These are phyloP conservation scores for Zaprionus lineosus DNA, from an alignment of 2,888 invertebrate genomes.

Conservation along the genomic window DNA sequence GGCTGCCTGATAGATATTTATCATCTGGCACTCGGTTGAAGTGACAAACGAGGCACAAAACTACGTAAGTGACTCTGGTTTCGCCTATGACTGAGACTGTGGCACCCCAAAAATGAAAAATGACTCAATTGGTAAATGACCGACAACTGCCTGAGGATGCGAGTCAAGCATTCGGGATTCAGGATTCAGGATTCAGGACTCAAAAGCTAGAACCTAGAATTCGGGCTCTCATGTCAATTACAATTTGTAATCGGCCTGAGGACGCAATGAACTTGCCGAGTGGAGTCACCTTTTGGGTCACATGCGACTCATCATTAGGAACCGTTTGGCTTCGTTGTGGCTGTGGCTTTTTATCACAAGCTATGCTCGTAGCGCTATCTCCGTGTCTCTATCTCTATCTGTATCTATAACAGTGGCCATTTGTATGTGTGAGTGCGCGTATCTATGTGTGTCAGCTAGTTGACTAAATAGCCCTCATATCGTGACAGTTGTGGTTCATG, in stretches of 20 bases:
- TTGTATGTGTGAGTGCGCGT: conserved; percentile 14
- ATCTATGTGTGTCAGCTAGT: conserved; percentile 68
- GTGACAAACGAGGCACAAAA: conserved; percentile 56
- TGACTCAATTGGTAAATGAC: conserved; percentile 42
- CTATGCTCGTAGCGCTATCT: conserved; percentile 1
- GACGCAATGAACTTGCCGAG: conserved; percentile 45
- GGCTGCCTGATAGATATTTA: conserved; percentile 51
- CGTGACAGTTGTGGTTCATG: conserved; percentile 37
- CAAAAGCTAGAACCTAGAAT: conserved; percentile 12
- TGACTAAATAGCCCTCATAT: conserved; percentile 43
- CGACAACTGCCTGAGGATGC: conserved; percentile 10
- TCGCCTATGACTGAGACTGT: conserved; percentile 25
- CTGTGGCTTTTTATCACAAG: conserved; percentile 10
- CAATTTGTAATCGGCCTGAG: conserved; percentile 47
- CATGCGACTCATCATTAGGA: conserved; percentile 33
- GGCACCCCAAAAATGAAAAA: conserved; percentile 64
- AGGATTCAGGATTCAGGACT: too few species aligned
- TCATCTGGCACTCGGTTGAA: conserved; percentile 66
- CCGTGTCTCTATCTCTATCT: conserved; percentile 1
- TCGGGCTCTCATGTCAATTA: conserved; percentile 44
- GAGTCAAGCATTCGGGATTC: too few species aligned
- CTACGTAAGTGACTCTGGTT: too few species aligned
- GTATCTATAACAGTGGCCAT: conserved; percentile 11
- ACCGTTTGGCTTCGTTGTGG: conserved; percentile 32
- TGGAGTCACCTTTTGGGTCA: conserved; percentile 27